Conservation (phyloP, 1,140 invertebrate species). For the Trissolcus basalis region DNA sequence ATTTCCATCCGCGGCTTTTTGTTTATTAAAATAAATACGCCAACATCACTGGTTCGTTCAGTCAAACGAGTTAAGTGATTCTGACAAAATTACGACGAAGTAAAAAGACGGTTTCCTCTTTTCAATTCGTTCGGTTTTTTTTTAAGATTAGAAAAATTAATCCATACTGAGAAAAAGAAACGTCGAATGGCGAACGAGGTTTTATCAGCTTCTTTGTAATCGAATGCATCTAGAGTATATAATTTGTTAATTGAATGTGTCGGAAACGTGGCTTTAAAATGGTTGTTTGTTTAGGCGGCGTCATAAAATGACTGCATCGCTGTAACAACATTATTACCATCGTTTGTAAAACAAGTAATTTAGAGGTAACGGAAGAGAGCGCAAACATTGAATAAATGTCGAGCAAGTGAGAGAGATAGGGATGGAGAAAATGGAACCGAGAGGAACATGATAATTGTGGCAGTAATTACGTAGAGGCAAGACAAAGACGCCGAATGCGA, state of each 20-base stretch:
- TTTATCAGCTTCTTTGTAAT: background rate
- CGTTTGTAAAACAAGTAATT: slow-evolving; percentile 48
- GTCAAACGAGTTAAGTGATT: too few relatives aligned
- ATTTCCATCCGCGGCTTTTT: slow-evolving; percentile 10
- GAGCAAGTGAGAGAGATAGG: slow-evolving; percentile 30
- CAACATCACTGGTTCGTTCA: too few relatives aligned
- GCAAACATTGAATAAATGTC: slow-evolving; percentile 44
- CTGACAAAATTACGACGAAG: too few relatives aligned
- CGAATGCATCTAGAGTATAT: background rate
- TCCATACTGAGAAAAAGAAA: too few relatives aligned
- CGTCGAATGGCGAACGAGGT: too few relatives aligned
- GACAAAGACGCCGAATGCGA: slow-evolving; percentile 31
- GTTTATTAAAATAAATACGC: background rate
- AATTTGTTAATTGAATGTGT: background rate
- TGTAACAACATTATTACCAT: slow-evolving; percentile 40
- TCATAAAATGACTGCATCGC: slow-evolving; percentile 19
- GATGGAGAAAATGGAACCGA: slow-evolving; percentile 23
- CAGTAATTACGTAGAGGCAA: slow-evolving; percentile 66
- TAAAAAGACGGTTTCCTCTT: too few relatives aligned
- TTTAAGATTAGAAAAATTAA: too few relatives aligned
- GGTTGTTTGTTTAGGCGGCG: slow-evolving; percentile 23
- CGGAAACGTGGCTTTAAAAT: background rate
- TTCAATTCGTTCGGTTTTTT: too few relatives aligned
- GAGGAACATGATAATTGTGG: slow-evolving; percentile 66
- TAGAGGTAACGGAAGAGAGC: slow-evolving; percentile 17